phyloP scores from a whole-genome alignment of 2,797 vertebrate genomes.

The Sebastolobus altivelis region DNA sequence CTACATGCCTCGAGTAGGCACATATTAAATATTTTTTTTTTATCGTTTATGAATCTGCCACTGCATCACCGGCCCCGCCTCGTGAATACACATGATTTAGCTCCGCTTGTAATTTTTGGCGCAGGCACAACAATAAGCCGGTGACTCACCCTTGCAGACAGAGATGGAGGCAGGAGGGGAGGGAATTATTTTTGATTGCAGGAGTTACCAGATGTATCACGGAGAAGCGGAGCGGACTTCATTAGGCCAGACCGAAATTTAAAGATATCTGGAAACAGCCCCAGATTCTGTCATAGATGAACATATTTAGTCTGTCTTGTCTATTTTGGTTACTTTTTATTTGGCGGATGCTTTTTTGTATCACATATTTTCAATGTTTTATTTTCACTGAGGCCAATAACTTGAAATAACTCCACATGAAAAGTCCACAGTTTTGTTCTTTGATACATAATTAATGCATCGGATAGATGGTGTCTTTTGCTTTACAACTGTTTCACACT shows the following conservation, averaged over 20 bases:
- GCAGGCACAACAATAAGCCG: conserved; percentile 48
- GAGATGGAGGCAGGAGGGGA: conserved; percentile 39
- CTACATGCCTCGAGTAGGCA: conserved; percentile 63
- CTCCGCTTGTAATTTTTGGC: conserved; percentile 69
- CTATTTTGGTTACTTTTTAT: conserved; percentile 8
- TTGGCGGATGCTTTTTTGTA: neutral
- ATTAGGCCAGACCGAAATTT: conserved; percentile 44
- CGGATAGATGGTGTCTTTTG: too few relatives aligned
- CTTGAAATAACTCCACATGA: neutral
- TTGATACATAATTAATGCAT: neutral
- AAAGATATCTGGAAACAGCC: conserved; percentile 38
- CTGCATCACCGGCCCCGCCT: conserved; percentile 54
- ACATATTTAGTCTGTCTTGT: neutral
- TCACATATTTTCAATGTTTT: neutral
- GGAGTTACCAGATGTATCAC: conserved; percentile 52
- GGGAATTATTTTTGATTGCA: conserved; percentile 59
- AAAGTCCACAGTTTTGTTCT: neutral
- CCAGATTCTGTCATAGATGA: conserved; percentile 8
- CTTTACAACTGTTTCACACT: neutral
- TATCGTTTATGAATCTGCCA: conserved; percentile 54
- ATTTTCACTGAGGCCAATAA: neutral
- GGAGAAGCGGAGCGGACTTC: conserved; percentile 46
- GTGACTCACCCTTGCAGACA: conserved; percentile 70
- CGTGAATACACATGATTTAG: conserved; percentile 60
- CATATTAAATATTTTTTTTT: conserved; percentile 38